phyloP scores from a whole-genome alignment of 2,113 vertebrate genomes.

The Nettapus auritus region DNA sequence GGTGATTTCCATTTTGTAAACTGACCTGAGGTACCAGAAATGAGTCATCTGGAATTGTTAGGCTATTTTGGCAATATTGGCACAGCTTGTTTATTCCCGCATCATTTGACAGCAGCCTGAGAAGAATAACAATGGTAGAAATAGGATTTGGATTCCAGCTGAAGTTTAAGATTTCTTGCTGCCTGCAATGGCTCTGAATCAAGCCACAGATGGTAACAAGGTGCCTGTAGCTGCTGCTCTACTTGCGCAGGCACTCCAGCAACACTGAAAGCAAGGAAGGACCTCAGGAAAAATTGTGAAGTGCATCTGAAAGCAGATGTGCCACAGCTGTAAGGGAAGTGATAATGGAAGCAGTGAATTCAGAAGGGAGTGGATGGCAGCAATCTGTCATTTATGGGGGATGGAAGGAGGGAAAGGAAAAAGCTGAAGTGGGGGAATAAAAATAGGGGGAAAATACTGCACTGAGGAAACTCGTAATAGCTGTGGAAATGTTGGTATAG shows the following conservation, averaged over 20 bases:
- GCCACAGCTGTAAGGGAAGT: conserved; percentile 32
- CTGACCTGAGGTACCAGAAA: not conserved
- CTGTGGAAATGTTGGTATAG: not conserved
- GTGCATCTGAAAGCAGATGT: conserved; percentile 50
- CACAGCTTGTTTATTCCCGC: not conserved
- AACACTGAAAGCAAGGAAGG: not conserved
- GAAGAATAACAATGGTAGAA: not conserved
- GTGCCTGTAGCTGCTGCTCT: not conserved
- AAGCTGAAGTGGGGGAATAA: not conserved
- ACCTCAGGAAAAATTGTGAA: not conserved
- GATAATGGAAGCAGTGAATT: conserved; percentile 10
- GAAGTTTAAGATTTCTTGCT: not conserved
- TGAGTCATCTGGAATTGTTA: not conserved
- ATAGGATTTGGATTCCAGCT: not conserved
- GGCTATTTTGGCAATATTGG: not conserved
- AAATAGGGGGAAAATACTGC: not conserved
- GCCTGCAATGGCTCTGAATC: not conserved
- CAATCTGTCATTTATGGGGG: not conserved
- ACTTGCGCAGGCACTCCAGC: not conserved
- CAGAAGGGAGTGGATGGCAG: not conserved
- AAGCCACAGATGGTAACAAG: not conserved
- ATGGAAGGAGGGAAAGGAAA: not conserved
- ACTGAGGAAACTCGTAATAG: not conserved
- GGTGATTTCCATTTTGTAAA: not conserved
- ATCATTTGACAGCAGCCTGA: not conserved